phyloP scores from a whole-genome alignment of 2,797 vertebrate genomes.

The Dallia pectoralis region DNA sequence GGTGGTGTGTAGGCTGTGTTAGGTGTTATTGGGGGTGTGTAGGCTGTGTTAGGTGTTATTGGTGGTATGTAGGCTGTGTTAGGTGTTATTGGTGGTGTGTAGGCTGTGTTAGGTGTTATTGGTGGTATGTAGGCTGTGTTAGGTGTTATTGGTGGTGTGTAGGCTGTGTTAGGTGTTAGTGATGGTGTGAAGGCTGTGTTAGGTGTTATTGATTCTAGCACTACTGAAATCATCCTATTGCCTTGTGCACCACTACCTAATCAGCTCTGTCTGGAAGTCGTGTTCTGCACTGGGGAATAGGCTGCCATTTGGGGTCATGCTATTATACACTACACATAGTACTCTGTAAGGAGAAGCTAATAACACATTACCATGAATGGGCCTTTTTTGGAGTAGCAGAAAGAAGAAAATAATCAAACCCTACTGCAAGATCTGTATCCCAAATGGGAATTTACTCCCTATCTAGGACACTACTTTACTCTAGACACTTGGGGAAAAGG shows the following conservation, averaged over 20 bases:
- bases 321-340: too few species aligned
- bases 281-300: background rate
- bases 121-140: background rate
- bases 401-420: background rate
- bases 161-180: background rate
- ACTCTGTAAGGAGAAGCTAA: background rate
- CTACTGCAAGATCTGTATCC: background rate
- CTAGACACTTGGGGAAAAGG: background rate
- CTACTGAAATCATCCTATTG: too few species aligned
- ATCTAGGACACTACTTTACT: background rate
- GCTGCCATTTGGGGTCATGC: background rate
- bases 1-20: too few species aligned
- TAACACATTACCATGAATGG: slow-evolving; percentile 2
- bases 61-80: background rate
- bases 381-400: background rate
- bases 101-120: background rate
- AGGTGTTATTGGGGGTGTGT: too few species aligned
- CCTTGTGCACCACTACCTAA: background rate
- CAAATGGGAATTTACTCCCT: background rate
- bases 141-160: too few species aligned
- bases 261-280: background rate
- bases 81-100: too few species aligned
- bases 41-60: background rate
- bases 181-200: background rate
- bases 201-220: too few species aligned